phyloP scores from a whole-genome alignment of 2,113 vertebrate genomes.

The Cromileptes altivelis region DNA sequence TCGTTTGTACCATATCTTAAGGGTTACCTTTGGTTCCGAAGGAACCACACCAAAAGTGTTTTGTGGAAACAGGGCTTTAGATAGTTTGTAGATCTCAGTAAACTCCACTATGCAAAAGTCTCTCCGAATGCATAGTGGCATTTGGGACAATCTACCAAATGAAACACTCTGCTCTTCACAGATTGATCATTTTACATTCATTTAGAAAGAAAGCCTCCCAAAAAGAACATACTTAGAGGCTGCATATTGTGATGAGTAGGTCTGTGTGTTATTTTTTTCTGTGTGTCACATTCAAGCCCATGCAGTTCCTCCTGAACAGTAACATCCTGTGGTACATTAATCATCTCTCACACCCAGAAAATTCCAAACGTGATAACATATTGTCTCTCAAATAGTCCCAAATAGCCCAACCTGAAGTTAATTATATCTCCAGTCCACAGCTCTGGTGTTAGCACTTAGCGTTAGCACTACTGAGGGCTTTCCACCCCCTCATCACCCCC shows the following conservation, averaged over 20 bases:
- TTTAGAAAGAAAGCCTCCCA: not conserved
- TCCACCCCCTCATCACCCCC: conserved; percentile 29
- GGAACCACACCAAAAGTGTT: too few relatives aligned
- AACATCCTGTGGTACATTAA: conserved; percentile 20
- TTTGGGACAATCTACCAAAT: not conserved
- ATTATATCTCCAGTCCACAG: conserved; percentile 66
- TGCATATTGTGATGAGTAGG: not conserved
- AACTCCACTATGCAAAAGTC: not conserved
- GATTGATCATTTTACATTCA: not conserved
- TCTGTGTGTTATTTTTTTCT: not conserved
- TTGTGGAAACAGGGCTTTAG: too few relatives aligned
- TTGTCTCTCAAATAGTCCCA: conserved; percentile 37
- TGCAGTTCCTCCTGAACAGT: conserved; percentile 2
- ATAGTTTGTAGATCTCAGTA: not conserved
- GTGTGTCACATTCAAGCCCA: not conserved
- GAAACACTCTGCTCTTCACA: not conserved
- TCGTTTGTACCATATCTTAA: too few relatives aligned
- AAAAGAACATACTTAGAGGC: not conserved
- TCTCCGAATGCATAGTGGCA: not conserved
- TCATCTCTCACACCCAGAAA: conserved; percentile 40
- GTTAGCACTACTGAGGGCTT: conserved; percentile 25
- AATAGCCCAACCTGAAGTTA: conserved; percentile 55
- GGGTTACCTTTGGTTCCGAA: too few relatives aligned
- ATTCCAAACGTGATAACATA: conserved; percentile 47
- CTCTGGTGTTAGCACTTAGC: conserved; percentile 47